Evolutionary conservation across 2,113 vertebrate genomes (phyloP), one percentile per base, ranked within the genome.

Genomic region (Pelecanus crispus): DNA sequence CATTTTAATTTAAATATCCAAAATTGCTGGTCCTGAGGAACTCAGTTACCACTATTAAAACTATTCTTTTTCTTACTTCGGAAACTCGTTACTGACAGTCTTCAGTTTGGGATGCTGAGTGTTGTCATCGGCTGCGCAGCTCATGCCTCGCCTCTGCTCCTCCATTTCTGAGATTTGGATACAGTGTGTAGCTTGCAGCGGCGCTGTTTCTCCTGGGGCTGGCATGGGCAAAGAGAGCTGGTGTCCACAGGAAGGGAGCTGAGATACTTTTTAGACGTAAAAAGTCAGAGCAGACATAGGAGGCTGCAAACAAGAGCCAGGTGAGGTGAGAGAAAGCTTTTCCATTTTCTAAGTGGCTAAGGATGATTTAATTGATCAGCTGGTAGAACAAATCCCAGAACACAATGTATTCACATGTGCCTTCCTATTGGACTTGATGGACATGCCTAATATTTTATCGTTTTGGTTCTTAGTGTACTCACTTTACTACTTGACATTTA

Each of bases 1-100:
- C 73, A 62, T 89, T 94, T 96, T 89, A 94, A 91, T 95, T 89
- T 92, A 50, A 85, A 87, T 87, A 94, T n/a, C 40, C 20, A 42
- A 68, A 94, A 92, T 70, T 83, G 25, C 73, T 68, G 20, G 24
- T 85, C 31, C 40, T 6, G 17, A 91, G 61, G 40, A 86, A 31
- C 52, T 50, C 28, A 24, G 25, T 78, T 86, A n/a, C n/a, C 22
- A 12, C 49, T 77, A 38, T 45, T 80, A 66, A 89, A 81, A 72
- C 82, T 4, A 52, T 13, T 90, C 20, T 17, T 73, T 81, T 73
- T 81, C 42, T 81, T 81, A 17, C 52, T 91, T 66, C 4, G 8
- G 44, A 65, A 65, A 29, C 25, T 28, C 2, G 0, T 72, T 72
- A 18, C 45, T 44, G 61, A 13, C 17, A 40, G n/a, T 32, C 61